These are phyloP conservation scores for Thereuonema tuberculata DNA, from an alignment of 1,140 invertebrate species.

Conservation along the genomic window DNA sequence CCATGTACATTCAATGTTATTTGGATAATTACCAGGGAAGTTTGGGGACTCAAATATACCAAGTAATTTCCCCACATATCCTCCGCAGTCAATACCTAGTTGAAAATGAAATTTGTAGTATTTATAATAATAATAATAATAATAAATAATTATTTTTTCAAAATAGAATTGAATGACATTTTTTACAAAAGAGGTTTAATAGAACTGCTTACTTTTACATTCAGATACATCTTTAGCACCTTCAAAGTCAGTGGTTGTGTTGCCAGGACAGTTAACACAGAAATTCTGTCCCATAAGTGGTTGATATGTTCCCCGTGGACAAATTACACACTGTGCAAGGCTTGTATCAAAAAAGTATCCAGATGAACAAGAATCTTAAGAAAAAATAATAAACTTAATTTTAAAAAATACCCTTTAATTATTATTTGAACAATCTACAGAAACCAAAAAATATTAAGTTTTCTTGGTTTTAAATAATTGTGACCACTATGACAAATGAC, in stretches of 20 bases:
- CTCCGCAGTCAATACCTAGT: constrained; percentile 28
- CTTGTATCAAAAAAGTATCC: background rate
- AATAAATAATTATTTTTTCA: too few species aligned
- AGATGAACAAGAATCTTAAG: background rate
- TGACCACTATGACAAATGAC: background rate
- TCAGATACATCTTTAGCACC: constrained; percentile 14
- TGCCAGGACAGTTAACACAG: constrained; percentile 24
- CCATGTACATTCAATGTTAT: constrained; percentile 31
- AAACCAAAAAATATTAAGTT: too few species aligned
- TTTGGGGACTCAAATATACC: constrained; percentile 31
- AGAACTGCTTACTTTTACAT: constrained; percentile 16
- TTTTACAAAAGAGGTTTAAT: too few species aligned
- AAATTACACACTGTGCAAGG: background rate
- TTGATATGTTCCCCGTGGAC: constrained; percentile 5
- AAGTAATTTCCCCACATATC: constrained; percentile 22
- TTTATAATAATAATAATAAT: background rate
- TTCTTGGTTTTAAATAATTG: too few species aligned
- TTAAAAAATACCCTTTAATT: too few species aligned
- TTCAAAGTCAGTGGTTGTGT: constrained; percentile 16
- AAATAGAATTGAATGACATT: too few species aligned
- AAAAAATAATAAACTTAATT: background rate
- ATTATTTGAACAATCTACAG: too few species aligned
- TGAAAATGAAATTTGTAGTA: background rate
- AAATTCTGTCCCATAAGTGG: constrained; percentile 19
- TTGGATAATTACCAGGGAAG: constrained; percentile 32